phyloP scores from a whole-genome alignment of 2,888 invertebrate species.

The Drosophila sordidapex region DNA sequence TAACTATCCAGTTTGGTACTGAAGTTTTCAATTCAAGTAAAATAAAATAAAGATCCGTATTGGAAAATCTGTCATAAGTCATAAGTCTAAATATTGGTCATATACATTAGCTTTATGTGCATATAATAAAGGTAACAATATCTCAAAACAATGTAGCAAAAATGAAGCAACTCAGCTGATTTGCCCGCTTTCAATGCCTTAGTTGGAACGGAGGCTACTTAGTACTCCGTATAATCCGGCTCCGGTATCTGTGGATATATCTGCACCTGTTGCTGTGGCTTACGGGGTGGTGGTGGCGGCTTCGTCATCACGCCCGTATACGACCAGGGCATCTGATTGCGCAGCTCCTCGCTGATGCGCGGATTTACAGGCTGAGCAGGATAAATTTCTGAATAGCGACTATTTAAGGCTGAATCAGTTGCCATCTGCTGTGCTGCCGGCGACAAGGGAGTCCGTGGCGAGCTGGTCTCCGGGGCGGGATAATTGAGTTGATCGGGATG shows the following conservation, averaged over 20 bases:
- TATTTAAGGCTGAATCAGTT: conserved; percentile 77
- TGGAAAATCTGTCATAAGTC: not conserved
- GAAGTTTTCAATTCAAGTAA: conserved; percentile 1
- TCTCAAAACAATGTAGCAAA: conserved; percentile 56
- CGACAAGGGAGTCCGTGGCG: conserved; percentile 46
- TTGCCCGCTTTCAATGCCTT: conserved; percentile 38
- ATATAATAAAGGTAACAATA: conserved; percentile 77
- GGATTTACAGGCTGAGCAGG: conserved; percentile 63
- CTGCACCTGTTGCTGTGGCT: conserved; percentile 85
- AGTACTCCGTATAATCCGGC: conserved; percentile 86
- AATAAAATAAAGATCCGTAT: not conserved
- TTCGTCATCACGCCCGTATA: conserved; percentile 84
- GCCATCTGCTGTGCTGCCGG: conserved; percentile 75
- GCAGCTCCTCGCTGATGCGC: conserved; percentile 85
- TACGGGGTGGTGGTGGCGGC: conserved; percentile 72
- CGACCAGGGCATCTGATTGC: conserved; percentile 88
- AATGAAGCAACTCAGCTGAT: conserved; percentile 32
- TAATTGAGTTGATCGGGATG: conserved; percentile 82
- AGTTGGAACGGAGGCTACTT: conserved; percentile 9
- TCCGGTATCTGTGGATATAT: conserved; percentile 87
- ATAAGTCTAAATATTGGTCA: conserved; percentile 47
- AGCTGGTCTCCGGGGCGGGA: conserved; percentile 54
- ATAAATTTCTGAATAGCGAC: conserved; percentile 79
- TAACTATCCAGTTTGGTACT: not conserved
- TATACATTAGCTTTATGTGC: conserved; percentile 73